These are phyloP conservation scores for Erpornis zantholeuca DNA, from an alignment of 2,113 vertebrate species.

Conservation along the genomic window DNA sequence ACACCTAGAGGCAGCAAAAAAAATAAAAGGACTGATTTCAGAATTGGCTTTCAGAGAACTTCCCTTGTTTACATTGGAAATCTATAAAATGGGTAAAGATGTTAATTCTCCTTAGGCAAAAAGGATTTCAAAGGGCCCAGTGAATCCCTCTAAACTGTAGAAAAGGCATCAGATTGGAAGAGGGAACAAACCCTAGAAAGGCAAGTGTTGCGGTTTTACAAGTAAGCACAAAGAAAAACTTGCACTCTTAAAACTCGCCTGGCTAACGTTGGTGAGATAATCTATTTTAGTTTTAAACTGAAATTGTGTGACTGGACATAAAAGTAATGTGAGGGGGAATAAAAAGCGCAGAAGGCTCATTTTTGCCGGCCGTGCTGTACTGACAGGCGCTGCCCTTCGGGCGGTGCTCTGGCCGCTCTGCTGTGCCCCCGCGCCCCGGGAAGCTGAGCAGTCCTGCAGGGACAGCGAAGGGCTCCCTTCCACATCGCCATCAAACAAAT, in stretches of 20 bases:
- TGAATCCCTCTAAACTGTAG: neutral
- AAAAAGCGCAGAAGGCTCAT: rapidly evolving
- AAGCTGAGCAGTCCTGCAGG: neutral
- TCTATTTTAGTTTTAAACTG: neutral
- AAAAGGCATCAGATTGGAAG: neutral
- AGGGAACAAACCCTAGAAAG: neutral
- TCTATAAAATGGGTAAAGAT: neutral
- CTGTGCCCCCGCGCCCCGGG: rapidly evolving
- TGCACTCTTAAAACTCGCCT: neutral
- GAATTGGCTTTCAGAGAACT: neutral
- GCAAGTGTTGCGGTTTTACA: neutral
- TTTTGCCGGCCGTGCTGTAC: rapidly evolving
- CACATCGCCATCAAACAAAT: neutral
- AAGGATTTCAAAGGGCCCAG: neutral
- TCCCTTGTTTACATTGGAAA: neutral
- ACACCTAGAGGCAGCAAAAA: neutral
- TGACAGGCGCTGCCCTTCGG: neutral
- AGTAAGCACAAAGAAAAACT: neutral
- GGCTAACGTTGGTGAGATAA: neutral
- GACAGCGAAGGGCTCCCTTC: neutral
- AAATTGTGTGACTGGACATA: neutral
- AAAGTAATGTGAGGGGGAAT: neutral
- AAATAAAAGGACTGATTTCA: neutral
- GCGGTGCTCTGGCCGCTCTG: neutral
- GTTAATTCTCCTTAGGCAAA: neutral